Evolutionary conservation across 2,888 invertebrate genomes (phyloP), one percentile per base, ranked within the genome.

Genomic region (Crioceris asparagi): DNA sequence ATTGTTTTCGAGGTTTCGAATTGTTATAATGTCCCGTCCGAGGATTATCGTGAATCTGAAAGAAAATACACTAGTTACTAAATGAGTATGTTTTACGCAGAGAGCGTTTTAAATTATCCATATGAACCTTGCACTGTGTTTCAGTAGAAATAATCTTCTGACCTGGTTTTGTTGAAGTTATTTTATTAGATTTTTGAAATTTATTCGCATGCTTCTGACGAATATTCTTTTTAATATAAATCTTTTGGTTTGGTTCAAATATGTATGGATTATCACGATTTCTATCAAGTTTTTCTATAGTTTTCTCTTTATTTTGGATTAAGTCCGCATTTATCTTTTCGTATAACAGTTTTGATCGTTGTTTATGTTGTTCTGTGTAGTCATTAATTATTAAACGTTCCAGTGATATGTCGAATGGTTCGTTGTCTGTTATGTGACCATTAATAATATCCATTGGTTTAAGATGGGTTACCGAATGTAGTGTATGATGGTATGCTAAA

Each of bases 371-470:
- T 4, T 36, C 19, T 12, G 31, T 21, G 19, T 29, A 36, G 7
- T 21, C 26, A 11, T 33, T 33, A 14, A 29, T 4, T 3, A 29
- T 14, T 12, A 12, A 14, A 4, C 15, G 29, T 7, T 33, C 17
- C 2, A 37, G 14, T 4, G 32, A 11, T 26, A 37, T 10, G 12
- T 37, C 12, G 17, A 32, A 37, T n/a, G 29, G 14, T 2, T 39
- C 35, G n/a, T 35, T 30, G 10, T 2, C 23, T 3, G 5, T 39
- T 3, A 39, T 32, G 32, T 36, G 32, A 3, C 38, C 18, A 10
- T 35, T 39, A 10, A 35, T 25, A 3, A 35, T 29, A 12, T 39
- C 34, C 6, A 29, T 39, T 5, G 32, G 33, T 29, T 34, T 38
- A 6, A 34, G n/a, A 4, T 33, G 17, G 2, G 38, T 34, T 3